Percentiles rank a stretch among this genome's conserved stretches.
Evolutionary conservation across 2,797 vertebrate species (phyloP).

Genomic region (Diplodus sargus): DNA sequence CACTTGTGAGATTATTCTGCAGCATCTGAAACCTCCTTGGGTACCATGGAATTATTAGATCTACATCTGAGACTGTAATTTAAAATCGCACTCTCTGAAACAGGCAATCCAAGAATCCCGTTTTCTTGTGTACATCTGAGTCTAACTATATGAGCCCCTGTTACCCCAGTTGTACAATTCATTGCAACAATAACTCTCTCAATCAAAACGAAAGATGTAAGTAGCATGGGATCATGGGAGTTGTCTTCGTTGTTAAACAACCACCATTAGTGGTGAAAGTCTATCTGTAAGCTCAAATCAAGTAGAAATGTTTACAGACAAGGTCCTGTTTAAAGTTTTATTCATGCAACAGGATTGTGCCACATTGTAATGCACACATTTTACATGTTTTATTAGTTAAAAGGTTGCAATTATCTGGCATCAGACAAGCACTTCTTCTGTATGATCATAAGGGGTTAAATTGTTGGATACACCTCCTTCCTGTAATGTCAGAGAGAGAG

Average conservation of each 20-base stretch:
- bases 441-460: not conserved
- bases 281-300: too few relatives aligned
- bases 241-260: too few relatives aligned
- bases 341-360: too few relatives aligned
- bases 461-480: not conserved
- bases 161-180: not conserved
- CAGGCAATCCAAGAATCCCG: not conserved
- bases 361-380: too few relatives aligned
- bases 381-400: not conserved
- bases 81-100: not conserved
- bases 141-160: not conserved
- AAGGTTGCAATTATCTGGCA: not conserved
- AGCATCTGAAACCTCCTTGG: not conserved
- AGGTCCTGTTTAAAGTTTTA: too few relatives aligned
- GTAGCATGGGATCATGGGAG: too few relatives aligned
- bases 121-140: not conserved
- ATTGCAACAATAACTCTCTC: not conserved
- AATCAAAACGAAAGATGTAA: too few relatives aligned
- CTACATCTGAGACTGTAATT: too few relatives aligned
- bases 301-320: too few relatives aligned
- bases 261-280: too few relatives aligned
- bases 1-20: not conserved
- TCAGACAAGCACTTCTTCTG: not conserved
- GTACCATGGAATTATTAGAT: too few relatives aligned
- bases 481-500: not conserved